These are phyloP conservation scores for Achroia grisella DNA, from an alignment of 1,140 invertebrate genomes.

Conservation along the genomic window DNA sequence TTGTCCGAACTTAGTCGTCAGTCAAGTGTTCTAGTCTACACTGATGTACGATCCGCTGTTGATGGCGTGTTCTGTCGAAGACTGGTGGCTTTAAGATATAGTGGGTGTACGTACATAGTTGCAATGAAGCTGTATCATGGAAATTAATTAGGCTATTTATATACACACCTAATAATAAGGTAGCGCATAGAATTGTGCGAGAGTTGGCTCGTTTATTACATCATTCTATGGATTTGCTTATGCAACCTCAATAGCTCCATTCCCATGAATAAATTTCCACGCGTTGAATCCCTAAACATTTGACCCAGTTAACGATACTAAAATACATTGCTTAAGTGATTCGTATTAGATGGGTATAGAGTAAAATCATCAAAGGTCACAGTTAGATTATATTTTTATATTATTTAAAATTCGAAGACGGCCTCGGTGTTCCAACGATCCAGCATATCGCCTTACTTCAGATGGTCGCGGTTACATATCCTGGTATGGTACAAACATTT, in stretches of 20 bases:
- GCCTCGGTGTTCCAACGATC: no score
- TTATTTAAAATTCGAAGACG: no score
- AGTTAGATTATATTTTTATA: neutral
- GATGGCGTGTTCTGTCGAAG: neutral
- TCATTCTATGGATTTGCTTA: conserved; percentile 1
- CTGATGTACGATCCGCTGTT: neutral
- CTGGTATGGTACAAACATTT: no score
- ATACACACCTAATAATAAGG: neutral
- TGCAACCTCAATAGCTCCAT: conserved; percentile 1
- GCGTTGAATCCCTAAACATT: neutral
- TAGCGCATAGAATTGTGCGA: neutral
- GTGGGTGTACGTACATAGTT: conserved; percentile 1
- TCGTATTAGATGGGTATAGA: neutral
- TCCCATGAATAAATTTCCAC: conserved; percentile 1
- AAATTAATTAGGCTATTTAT: neutral
- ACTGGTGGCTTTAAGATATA: neutral
- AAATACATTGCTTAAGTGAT: neutral
- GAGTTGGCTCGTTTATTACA: neutral
- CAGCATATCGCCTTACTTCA: no score
- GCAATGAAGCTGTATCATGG: neutral
- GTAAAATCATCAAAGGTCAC: conserved; percentile 1
- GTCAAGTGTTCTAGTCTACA: neutral
- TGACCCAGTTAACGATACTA: neutral
- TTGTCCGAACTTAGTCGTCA: conserved; percentile 14
- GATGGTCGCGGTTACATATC: no score